A percentile compares a stretch with the other conserved stretches of the same genome.
Evolutionary conservation across 1,140 invertebrate genomes (phyloP).

Genomic region (Argopecten irradians): DNA sequence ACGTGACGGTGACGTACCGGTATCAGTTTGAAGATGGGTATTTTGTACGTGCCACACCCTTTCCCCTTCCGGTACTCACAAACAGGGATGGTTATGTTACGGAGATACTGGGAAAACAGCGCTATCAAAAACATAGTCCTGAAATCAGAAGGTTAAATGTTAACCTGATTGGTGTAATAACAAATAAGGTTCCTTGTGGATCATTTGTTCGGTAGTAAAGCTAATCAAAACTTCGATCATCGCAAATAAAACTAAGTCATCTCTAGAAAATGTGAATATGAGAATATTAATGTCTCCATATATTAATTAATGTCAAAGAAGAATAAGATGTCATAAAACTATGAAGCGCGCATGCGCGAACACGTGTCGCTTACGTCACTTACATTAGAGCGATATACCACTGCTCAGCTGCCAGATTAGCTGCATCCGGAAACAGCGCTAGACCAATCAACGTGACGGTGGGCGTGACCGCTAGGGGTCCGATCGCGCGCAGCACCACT

Average conservation of each 20-base stretch:
- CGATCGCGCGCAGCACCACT: constrained; percentile 84
- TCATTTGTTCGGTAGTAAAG: too few relatives aligned
- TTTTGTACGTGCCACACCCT: not conserved
- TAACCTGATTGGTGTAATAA: too few relatives aligned
- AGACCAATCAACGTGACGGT: constrained; percentile 88
- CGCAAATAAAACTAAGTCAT: not conserved
- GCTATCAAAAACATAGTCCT: constrained; percentile 89
- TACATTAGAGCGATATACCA: constrained; percentile 89
- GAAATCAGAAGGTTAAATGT: too few relatives aligned
- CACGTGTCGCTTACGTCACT: constrained; percentile 56
- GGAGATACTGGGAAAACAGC: constrained; percentile 89
- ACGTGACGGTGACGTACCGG: not conserved
- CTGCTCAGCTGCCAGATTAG: constrained; percentile 85
- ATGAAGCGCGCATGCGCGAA: not conserved
- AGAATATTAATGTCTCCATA: not conserved
- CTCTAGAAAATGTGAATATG: not conserved
- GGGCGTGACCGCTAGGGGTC: constrained; percentile 88
- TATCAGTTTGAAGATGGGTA: not conserved
- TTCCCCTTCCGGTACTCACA: not conserved
- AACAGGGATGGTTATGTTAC: constrained; percentile 83
- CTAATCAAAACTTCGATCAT: not conserved
- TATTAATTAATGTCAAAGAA: not conserved
- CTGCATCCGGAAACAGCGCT: constrained; percentile 87
- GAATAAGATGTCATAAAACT: not conserved
- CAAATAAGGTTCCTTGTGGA: too few relatives aligned